Evolutionary conservation across 2,797 vertebrate species (phyloP), one percentile per base, ranked within the genome.

Genomic region (Carduelis carduelis): DNA sequence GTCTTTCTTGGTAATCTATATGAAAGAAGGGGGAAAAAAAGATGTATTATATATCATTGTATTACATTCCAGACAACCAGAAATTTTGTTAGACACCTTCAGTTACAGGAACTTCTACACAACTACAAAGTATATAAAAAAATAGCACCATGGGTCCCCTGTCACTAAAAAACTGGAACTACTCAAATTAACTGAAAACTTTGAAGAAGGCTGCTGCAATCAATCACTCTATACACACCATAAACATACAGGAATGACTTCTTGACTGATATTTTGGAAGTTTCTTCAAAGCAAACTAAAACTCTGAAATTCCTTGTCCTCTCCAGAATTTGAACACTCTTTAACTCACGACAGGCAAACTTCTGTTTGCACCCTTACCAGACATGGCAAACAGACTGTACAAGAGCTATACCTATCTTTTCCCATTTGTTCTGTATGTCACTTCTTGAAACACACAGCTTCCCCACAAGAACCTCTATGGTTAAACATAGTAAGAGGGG

Each of bases 1-100:
- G 99, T 99, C 98, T 99, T 99, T 89, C 99, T 98, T 77, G 99
- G 99, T 55, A 99, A 98, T 59, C 99, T 99, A 59, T 10, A 88
- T 79, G 53, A 68, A 94, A 70, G 8, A 14, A 49, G 3, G 2
- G 21, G 13, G 3, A 3, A 1, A 6, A 59, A 30, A 61, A 21
- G 11, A 14, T 0, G 0, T 4, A 41, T 93, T 89, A 96, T 16
- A 39, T 35, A 39, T 30, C 9, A 4, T 44, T 80, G 28, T 50
- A 8, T 26, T 63, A 15, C 12, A 46, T 66, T 89, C 47, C 41
- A 90, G 15, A 52, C n/a, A 43, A 37, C 14, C 2, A 76, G 46
- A 82, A 59, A 49, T n/a, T 49, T 59, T n/a, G 6, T 32, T 71
- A 83, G 23, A 6, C 49, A 35, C 6, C 14, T 81, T 90, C n/a